Base-by-base conservation (phyloP, 2,113 vertebrate genomes). In the Trinectes maculatus region DNA sequence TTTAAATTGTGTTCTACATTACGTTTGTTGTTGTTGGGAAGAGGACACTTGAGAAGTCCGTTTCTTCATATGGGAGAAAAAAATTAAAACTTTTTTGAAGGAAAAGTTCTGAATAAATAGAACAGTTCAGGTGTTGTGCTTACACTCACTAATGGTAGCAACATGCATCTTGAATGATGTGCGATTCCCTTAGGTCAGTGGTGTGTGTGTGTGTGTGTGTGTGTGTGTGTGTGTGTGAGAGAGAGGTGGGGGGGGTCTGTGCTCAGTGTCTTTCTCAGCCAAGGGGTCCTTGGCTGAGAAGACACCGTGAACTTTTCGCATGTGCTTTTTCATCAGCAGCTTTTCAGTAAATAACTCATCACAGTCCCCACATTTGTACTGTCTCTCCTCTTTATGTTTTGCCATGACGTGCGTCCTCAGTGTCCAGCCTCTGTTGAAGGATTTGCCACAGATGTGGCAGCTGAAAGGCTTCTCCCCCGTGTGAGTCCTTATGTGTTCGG, bases 401-500 rank as follows among this genome's bases (percentile, higher is more conserved):
- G 64, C 68, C 3, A 82, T 21, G 3, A 84, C 67, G 18, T 86
- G 78, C 39, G 79, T 82, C 53, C 73, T 84, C 62, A 84, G 58
- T 2, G 71, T 84, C 2, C 72, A 79, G 2, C 81, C 78, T 8
- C 84, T 44, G 63, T 86, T 86, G 64, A 84, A 86, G 13, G 84
- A 84, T 24, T 75, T 79, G 58, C 61, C 77, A 15, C 84, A 86
- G 59, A 84, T 52, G 60, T 87, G 79, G 39, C 85, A 85, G 39
- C 64, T 80, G 67, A 83, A 79, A 0, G 84, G 81, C n/a, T 76
- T 84, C 79, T 83, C 84, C 11, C 84, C 84, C 1, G 84, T 86
- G 71, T 84, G 84, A 2, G 68, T 81, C 13, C 77, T 37, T 36
- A 79, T 70, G 8, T 87, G 82, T 18, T 87, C 83, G 0, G 71